phyloP scores from a whole-genome alignment of 2,113 vertebrate genomes.

The Irena cyanogastra region DNA sequence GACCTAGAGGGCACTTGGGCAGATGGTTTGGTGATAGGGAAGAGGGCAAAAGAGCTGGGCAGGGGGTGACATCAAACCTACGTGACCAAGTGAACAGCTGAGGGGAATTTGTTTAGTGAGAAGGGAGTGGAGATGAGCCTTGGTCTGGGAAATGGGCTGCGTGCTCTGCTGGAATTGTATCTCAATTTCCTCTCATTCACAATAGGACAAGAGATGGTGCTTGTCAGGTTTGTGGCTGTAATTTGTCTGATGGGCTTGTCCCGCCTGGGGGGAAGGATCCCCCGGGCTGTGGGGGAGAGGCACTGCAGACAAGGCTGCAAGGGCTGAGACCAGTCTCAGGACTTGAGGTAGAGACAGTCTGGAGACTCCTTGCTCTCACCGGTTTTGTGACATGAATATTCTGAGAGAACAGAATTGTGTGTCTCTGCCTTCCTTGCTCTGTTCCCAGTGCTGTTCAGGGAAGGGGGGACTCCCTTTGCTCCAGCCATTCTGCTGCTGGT shows the following conservation, averaged over 20 bases:
- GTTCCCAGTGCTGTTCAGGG: not conserved
- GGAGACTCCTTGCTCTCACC: not conserved
- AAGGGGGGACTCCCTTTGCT: not conserved
- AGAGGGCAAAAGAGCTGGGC: not conserved
- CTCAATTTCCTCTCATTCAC: not conserved
- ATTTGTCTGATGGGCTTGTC: not conserved
- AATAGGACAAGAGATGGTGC: not conserved
- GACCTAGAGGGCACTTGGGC: not conserved
- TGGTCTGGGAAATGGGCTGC: not conserved
- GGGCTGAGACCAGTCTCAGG: not conserved
- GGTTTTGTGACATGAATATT: not conserved
- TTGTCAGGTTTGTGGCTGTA: not conserved
- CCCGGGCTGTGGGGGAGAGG: not conserved
- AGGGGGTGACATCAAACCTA: not conserved
- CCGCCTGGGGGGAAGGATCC: not conserved
- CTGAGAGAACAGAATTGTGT: not conserved
- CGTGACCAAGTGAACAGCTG: accelerated
- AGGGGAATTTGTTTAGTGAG: not conserved
- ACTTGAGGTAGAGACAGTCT: not conserved
- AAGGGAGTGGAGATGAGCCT: not conserved
- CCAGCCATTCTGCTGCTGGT: not conserved
- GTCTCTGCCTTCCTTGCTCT: not conserved
- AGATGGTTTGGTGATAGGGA: not conserved
- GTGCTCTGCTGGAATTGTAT: not conserved
- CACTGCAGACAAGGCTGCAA: not conserved